Conservation (phyloP, 1,140 invertebrate species). For the Acromyrmex heyeri region DNA sequence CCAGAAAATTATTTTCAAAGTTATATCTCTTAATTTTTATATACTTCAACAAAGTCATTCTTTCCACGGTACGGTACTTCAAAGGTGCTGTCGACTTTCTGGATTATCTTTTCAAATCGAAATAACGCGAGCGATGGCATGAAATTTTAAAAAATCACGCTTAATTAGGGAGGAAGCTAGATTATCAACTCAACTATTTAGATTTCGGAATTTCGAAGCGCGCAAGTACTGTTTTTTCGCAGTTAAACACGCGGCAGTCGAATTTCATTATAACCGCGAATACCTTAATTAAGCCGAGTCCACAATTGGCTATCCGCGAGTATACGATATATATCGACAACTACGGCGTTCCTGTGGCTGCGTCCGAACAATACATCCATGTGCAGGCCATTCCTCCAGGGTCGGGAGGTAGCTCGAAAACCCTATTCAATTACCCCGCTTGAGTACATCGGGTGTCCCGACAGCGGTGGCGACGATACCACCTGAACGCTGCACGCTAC, state of each 20-base stretch:
- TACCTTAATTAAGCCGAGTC: conserved; percentile 70
- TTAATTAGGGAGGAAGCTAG: background rate
- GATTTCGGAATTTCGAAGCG: background rate
- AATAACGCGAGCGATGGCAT: background rate
- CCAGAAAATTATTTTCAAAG: too few species aligned
- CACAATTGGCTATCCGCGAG: conserved; percentile 72
- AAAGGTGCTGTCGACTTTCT: background rate
- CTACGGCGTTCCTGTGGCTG: conserved; percentile 82
- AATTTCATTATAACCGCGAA: conserved; percentile 63
- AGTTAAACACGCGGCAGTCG: conserved; percentile 6
- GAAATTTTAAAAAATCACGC: background rate
- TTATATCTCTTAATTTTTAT: too few species aligned
- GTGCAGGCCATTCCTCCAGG: conserved; percentile 69
- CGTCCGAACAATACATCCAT: conserved; percentile 79
- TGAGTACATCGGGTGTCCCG: conserved; percentile 75
- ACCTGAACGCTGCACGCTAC: conserved; percentile 58
- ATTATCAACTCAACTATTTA: background rate
- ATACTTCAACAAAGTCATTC: too few species aligned
- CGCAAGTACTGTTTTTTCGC: background rate
- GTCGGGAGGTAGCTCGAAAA: conserved; percentile 75
- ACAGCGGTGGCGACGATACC: conserved; percentile 68
- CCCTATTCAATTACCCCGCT: conserved; percentile 80
- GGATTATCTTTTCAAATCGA: background rate
- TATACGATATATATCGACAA: conserved; percentile 79
- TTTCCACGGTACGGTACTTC: background rate